Base-by-base conservation (phyloP, 2,797 vertebrate genomes). In the Geotrypetes seraphini region DNA sequence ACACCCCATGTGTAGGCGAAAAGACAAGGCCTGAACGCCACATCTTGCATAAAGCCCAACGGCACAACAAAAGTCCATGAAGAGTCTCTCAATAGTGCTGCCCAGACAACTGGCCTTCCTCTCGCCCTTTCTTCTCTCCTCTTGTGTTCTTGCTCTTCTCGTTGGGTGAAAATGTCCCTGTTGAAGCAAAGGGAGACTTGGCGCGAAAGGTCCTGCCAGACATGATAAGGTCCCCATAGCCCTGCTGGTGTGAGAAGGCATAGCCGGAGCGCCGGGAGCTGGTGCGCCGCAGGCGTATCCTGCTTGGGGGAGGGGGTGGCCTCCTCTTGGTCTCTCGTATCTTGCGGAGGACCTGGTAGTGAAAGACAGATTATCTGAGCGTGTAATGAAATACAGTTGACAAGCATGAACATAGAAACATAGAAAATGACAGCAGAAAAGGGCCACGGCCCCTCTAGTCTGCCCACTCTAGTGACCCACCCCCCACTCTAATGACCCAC, bases 171-270 rank as follows among this genome's bases (percentile, higher is more conserved):
- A 34, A 51, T 2, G 39, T 65, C 32, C 29, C 57, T 0, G 42
- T 66, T 11, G 34, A 37, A 36, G 39, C 50, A 22, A 71, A 71
- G 17, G 60, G 31, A 7, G 38, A 13, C 24, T 43, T 74, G 49
- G 47, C 34, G 16, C 70, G 55, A 69, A 90, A 60, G 49, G 86
- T 91, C 34, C 71, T 76, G 3, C 79, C 74, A 0, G 95, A 97
- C 9, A 84, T 96, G 31, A 97, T 89, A 61, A 97, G 88, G 3
- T 83, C 80, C 2, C 94, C 94, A 3, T 89, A 97, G 34, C 95
- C 92, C 0, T 87, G 72, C 16, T 86, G 55, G 33, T 98, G 95
- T 11, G 94, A 89, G 76, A 98, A 97, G n/a, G 94, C 94, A 2
- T 97, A 98, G 40, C 88, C 88, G 0, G 94, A 97, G 10, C 88